A percentile compares a stretch with the other conserved stretches of the same genome.
phyloP scores from a whole-genome alignment of 2,888 invertebrate species.

The Cybosia mesomella region DNA sequence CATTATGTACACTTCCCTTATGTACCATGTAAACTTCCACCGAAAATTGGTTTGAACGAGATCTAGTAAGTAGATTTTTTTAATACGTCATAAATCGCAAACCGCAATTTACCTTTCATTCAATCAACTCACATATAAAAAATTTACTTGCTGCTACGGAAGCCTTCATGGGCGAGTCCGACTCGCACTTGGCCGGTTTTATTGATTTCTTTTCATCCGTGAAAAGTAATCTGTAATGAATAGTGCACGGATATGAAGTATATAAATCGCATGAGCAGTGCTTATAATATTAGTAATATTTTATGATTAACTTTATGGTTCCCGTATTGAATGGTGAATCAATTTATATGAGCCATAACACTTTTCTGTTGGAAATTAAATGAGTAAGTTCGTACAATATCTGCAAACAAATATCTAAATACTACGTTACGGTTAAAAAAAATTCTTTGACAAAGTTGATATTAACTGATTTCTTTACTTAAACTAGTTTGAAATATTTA shows the following conservation, averaged over 20 bases:
- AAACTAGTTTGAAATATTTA: not conserved
- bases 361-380: constrained; percentile 19
- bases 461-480: not conserved
- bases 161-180: no score
- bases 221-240: constrained; percentile 22
- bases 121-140: no score
- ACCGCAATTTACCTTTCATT: no score
- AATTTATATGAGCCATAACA: constrained; percentile 15
- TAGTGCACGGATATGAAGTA: constrained; percentile 11
- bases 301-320: constrained; percentile 20
- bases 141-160: no score
- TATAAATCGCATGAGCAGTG: constrained; percentile 14
- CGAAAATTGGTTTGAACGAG: no score
- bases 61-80: no score
- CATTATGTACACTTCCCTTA: no score
- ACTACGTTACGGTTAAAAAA: not conserved
- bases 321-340: constrained; percentile 9
- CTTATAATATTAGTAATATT: constrained; percentile 18
- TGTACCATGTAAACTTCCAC: no score
- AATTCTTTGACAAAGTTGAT: not conserved
- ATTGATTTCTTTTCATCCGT: constrained; percentile 12
- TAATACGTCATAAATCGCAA: no score
- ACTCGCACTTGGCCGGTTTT: no score
- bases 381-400: constrained; percentile 1
- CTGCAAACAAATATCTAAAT: not conserved